Evolutionary conservation across 2,888 invertebrate species (phyloP).

Genomic region (Achlya flavicornis): DNA sequence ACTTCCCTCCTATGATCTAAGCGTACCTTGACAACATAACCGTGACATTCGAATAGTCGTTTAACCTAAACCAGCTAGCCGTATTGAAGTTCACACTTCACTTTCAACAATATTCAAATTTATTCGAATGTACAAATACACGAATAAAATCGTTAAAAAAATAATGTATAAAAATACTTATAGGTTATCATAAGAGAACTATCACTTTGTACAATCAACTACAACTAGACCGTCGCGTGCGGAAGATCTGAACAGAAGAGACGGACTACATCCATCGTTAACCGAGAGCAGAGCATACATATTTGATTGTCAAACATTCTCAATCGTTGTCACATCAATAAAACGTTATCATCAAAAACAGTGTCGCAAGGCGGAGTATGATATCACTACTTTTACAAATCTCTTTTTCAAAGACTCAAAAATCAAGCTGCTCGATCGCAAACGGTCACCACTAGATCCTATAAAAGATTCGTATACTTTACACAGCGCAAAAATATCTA

Average conservation of each 20-base stretch:
- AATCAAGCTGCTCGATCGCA: constrained; percentile 49
- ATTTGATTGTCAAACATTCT: not conserved
- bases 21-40: constrained; percentile 60
- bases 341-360: not conserved
- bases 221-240: constrained; percentile 67
- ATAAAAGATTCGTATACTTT: constrained; percentile 78
- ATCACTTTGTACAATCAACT: constrained; percentile 82
- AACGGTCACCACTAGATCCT: constrained; percentile 62
- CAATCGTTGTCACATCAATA: not conserved
- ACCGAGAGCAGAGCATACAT: constrained; percentile 5
- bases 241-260: constrained; percentile 65
- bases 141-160: constrained; percentile 81
- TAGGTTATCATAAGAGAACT: constrained; percentile 79
- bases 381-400: not conserved
- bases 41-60: constrained; percentile 43
- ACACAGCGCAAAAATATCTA: constrained; percentile 74
- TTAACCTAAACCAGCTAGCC: constrained; percentile 66
- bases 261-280: constrained; percentile 27
- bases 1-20: constrained; percentile 51
- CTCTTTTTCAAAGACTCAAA: constrained; percentile 19
- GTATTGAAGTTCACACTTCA: constrained; percentile 47
- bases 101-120: constrained; percentile 62
- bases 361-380: constrained; percentile 6
- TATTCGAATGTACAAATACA: constrained; percentile 64
- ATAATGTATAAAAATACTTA: constrained; percentile 83